Evolutionary conservation across 2,888 invertebrate genomes (phyloP).

Genomic region (Cerastis rubricosa): DNA sequence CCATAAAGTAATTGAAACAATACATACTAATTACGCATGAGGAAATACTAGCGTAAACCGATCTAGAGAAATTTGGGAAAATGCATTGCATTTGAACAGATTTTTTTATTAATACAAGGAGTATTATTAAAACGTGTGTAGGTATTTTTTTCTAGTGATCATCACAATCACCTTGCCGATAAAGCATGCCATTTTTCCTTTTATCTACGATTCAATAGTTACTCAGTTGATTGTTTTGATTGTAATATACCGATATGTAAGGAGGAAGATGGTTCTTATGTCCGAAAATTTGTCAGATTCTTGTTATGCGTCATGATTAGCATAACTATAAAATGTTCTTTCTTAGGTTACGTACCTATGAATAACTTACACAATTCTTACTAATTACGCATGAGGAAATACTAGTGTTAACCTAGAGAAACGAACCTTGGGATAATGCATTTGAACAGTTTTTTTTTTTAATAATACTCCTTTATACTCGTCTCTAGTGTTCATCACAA

Average conservation of each 20-base stretch:
- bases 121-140: too few species aligned
- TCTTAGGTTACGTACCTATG: neutral
- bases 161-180: neutral
- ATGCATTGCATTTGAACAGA: neutral
- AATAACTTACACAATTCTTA: neutral
- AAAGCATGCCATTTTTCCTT: slow-evolving; percentile 14
- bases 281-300: too few species aligned
- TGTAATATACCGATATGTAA: neutral
- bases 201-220: slow-evolving; percentile 13
- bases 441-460: neutral
- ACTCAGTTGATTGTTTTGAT: slow-evolving; percentile 14
- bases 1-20: neutral
- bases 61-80: neutral
- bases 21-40: neutral
- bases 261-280: neutral
- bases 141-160: too few species aligned
- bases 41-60: neutral
- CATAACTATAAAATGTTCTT: neutral
- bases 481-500: slow-evolving; percentile 2
- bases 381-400: neutral
- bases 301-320: neutral
- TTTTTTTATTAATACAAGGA: neutral
- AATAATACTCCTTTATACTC: neutral
- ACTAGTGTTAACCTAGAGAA: neutral
- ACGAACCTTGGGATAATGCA: neutral